A percentile compares a stretch with the other conserved stretches of the same genome.
These are phyloP conservation scores for Hydropsyche tenuis DNA, from an alignment of 1,140 invertebrate genomes.

Conservation along the genomic window DNA sequence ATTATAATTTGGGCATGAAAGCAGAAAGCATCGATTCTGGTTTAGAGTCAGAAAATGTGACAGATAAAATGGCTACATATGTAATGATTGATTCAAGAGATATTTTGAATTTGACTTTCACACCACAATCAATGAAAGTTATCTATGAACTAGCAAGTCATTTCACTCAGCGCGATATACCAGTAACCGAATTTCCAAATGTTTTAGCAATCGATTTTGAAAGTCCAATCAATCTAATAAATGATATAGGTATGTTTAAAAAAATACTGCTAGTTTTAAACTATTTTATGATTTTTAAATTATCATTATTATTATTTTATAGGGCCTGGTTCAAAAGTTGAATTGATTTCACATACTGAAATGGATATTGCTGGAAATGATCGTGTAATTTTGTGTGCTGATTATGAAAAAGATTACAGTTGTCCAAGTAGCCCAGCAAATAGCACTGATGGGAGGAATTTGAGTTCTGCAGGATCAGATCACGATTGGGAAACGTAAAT, in stretches of 20 bases:
- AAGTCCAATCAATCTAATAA: slow-evolving; percentile 59
- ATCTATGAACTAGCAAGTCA: slow-evolving; percentile 67
- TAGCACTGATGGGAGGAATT: slow-evolving; percentile 45
- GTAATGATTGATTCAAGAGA: slow-evolving; percentile 73
- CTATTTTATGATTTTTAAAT: too few species aligned
- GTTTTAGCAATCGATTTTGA: slow-evolving; percentile 52
- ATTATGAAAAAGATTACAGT: slow-evolving; percentile 66
- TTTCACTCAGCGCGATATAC: slow-evolving; percentile 60
- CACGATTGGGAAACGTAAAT: slow-evolving; percentile 52
- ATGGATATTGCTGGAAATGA: slow-evolving; percentile 62
- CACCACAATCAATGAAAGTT: slow-evolving; percentile 66
- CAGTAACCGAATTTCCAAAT: slow-evolving; percentile 52
- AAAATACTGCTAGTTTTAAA: too few species aligned
- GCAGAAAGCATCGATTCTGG: slow-evolving; percentile 59
- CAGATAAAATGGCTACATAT: slow-evolving; percentile 68
- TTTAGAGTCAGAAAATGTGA: slow-evolving; percentile 58
- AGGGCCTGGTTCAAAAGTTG: slow-evolving; percentile 66
- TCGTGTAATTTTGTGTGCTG: slow-evolving; percentile 61
- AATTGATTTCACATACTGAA: slow-evolving; percentile 61
- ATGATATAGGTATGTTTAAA: slow-evolving; percentile 67
- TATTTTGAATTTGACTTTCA: slow-evolving; percentile 73
- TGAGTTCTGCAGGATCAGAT: slow-evolving; percentile 48
- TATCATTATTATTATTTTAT: slow-evolving; percentile 8
- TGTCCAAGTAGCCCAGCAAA: slow-evolving; percentile 67
- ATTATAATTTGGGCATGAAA: slow-evolving; percentile 46